Evolutionary conservation across 2,888 invertebrate species (phyloP).

Genomic region (Dasypolia templi): DNA sequence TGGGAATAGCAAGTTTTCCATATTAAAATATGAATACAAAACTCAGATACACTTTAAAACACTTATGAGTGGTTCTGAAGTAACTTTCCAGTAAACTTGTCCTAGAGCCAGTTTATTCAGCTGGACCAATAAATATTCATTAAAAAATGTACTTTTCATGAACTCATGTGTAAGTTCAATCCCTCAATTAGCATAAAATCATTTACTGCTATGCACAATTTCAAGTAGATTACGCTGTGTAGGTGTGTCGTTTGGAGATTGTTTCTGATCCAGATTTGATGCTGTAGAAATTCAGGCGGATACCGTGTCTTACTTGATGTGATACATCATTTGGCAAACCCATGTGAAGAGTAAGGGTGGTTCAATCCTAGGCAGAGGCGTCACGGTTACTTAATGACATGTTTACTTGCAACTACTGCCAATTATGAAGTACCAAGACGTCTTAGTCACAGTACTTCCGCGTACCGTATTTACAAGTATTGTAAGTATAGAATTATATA

Average conservation of each 20-base stretch:
- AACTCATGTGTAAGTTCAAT: not conserved
- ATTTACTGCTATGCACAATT: not conserved
- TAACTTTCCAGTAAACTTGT: not conserved
- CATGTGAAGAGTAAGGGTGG: fast-evolving
- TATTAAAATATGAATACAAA: not conserved
- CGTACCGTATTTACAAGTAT: conserved; percentile 91
- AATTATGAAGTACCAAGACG: conserved; percentile 77
- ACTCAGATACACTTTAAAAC: not conserved
- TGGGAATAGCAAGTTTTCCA: too few relatives aligned
- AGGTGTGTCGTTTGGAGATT: not conserved
- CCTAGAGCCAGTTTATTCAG: not conserved
- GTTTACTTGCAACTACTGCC: conserved; percentile 41
- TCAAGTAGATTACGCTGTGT: not conserved
- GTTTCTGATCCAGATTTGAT: not conserved
- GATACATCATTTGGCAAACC: not conserved
- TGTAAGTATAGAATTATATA: conserved; percentile 91
- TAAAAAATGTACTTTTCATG: not conserved
- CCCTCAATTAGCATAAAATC: not conserved
- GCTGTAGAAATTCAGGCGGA: too few relatives aligned
- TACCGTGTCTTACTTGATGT: not conserved
- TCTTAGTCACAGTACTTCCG: conserved; percentile 82
- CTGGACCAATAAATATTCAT: not conserved
- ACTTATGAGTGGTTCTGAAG: too few relatives aligned
- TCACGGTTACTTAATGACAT: not conserved
- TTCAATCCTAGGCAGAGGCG: fast-evolving